phyloP scores from a whole-genome alignment of 2,113 vertebrate species.

The Tympanuchus pallidicinctus region DNA sequence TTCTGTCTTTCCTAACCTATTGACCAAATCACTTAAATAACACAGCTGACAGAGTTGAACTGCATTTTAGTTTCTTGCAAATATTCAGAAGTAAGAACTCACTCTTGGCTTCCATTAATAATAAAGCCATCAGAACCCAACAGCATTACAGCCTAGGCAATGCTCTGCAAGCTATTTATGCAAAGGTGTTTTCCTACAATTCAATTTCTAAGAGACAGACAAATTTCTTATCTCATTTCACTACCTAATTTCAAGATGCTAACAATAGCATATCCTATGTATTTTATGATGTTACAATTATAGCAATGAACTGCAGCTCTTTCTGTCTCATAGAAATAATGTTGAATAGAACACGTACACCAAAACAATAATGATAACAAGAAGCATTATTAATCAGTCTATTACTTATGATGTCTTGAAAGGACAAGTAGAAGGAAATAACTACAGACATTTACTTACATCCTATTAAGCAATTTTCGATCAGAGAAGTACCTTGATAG shows the following conservation, averaged over 20 bases:
- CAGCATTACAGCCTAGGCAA: not conserved
- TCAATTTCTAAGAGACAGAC: not conserved
- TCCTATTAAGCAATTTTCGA: not conserved
- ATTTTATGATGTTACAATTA: not conserved
- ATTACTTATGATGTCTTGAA: not conserved
- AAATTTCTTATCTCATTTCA: not conserved
- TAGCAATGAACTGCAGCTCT: not conserved
- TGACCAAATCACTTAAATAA: not conserved
- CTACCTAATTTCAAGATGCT: not conserved
- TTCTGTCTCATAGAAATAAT: not conserved
- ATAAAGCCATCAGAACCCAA: not conserved
- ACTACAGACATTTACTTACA: not conserved
- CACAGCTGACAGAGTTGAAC: not conserved
- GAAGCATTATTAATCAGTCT: not conserved
- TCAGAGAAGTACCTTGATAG: not conserved
- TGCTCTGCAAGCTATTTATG: not conserved
- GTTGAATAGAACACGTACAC: not conserved
- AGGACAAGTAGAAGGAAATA: not conserved
- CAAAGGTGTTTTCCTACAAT: not conserved
- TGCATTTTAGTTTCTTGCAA: not conserved
- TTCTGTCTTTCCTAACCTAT: not conserved
- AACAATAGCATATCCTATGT: not conserved
- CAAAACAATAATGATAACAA: not conserved
- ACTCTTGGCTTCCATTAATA: not conserved
- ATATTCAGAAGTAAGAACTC: not conserved